Percentiles rank a stretch among this genome's conserved stretches.
These are phyloP conservation scores for Scalopus aquaticus DNA, from an alignment of 2,113 vertebrate genomes.

Conservation along the genomic window DNA sequence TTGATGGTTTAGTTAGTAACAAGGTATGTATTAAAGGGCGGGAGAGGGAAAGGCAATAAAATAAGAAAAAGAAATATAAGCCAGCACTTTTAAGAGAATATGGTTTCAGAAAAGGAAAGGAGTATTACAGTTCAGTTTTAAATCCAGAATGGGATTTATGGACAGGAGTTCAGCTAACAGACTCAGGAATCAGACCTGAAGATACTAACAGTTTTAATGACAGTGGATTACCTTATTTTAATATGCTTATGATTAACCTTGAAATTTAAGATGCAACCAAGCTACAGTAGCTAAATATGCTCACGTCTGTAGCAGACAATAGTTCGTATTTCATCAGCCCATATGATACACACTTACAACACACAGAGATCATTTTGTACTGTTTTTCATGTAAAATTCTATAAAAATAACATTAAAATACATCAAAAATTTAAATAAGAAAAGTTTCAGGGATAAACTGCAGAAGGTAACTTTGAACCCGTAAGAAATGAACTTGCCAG, in stretches of 20 bases:
- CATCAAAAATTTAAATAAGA: not conserved
- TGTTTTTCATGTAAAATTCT: slow-evolving; percentile 15
- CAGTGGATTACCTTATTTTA: not conserved
- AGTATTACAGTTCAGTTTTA: not conserved
- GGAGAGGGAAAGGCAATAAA: not conserved
- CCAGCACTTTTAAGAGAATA: slow-evolving; percentile 1
- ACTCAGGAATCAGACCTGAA: not conserved
- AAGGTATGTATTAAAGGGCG: slow-evolving; percentile 23
- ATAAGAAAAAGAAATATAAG: slow-evolving; percentile 44
- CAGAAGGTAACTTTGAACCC: not conserved
- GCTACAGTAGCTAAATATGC: not conserved
- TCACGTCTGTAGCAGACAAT: not conserved
- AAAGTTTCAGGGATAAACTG: slow-evolving; percentile 18
- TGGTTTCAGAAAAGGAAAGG: slow-evolving; percentile 24
- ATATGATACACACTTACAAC: not conserved
- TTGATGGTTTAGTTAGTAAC: slow-evolving; percentile 55
- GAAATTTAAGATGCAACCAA: not conserved
- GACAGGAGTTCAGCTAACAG: not conserved
- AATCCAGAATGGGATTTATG: not conserved
- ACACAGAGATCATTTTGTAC: not conserved
- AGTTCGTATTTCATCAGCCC: not conserved
- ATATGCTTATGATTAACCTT: not conserved
- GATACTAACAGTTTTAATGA: not conserved
- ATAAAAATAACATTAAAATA: slow-evolving; percentile 33
- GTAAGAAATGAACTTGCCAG: slow-evolving; percentile 21